Conservation (phyloP, 2,113 vertebrate species). For the Grammomys dolichurus region DNA sequence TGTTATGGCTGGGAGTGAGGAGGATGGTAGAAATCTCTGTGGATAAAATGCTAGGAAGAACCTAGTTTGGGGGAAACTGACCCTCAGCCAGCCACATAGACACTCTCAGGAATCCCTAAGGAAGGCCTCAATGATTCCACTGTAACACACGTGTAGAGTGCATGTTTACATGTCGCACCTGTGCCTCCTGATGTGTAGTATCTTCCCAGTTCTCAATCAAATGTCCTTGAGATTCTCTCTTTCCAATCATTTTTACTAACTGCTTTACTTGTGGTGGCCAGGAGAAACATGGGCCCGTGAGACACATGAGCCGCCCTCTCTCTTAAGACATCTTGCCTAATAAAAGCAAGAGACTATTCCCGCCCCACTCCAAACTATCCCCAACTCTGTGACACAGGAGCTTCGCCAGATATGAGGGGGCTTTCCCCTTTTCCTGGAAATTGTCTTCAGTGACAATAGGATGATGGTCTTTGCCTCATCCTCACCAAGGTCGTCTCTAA, state of each 20-base stretch:
- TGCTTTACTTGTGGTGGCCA: not conserved
- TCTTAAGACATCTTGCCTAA: not conserved
- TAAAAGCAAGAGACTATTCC: not conserved
- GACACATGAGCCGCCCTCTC: fast-evolving
- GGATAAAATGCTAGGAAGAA: not conserved
- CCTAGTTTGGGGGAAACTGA: not conserved
- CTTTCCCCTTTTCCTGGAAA: not conserved
- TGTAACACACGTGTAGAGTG: not conserved
- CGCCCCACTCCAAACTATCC: not conserved
- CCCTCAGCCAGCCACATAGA: not conserved
- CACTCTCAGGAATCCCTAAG: not conserved
- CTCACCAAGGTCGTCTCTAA: not conserved
- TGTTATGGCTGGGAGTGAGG: not conserved
- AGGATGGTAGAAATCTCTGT: not conserved
- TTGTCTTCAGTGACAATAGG: not conserved
- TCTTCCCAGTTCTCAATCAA: not conserved
- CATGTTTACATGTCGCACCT: not conserved
- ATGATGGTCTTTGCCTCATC: not conserved
- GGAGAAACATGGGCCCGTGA: not conserved
- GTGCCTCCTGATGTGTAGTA: not conserved
- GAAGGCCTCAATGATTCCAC: too few species aligned
- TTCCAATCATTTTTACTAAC: not conserved
- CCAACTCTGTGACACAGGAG: not conserved
- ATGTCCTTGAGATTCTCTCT: not conserved
- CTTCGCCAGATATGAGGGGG: not conserved